These are phyloP conservation scores for Brachionus calyciflorus DNA, from an alignment of 1,140 invertebrate genomes.

Conservation along the genomic window DNA sequence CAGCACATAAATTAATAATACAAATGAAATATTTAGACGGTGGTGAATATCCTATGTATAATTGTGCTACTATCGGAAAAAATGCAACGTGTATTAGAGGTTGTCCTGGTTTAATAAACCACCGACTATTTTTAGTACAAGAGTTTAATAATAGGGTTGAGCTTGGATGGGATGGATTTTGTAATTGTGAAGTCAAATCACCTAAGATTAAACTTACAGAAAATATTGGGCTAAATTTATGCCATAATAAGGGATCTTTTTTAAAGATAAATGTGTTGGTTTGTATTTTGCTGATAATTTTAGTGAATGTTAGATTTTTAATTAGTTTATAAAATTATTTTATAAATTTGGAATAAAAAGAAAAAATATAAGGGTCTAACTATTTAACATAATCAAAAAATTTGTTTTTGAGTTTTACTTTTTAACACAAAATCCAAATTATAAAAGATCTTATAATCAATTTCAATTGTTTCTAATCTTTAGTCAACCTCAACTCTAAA, in stretches of 20 bases:
- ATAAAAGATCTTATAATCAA: too few relatives aligned
- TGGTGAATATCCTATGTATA: neutral
- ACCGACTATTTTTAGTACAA: neutral
- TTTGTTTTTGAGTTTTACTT: too few relatives aligned
- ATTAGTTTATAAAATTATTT: too few relatives aligned
- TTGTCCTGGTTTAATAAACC: neutral
- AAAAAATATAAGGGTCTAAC: too few relatives aligned
- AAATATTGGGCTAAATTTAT: neutral
- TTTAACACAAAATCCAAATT: too few relatives aligned
- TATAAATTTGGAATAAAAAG: too few relatives aligned
- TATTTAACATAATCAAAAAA: too few relatives aligned
- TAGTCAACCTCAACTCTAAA: too few relatives aligned
- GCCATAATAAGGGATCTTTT: neutral
- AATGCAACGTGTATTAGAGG: neutral
- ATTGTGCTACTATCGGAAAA: neutral
- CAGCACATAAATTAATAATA: neutral
- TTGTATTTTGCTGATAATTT: too few relatives aligned
- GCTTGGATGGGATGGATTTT: neutral
- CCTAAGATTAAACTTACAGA: neutral
- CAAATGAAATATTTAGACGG: neutral
- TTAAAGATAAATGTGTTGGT: too few relatives aligned
- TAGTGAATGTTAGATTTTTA: too few relatives aligned
- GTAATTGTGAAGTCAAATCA: neutral
- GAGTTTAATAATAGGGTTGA: neutral
- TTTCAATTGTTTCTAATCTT: too few relatives aligned